These are phyloP conservation scores for Paratilapia polleni DNA, from an alignment of 2,113 vertebrate species.

Conservation along the genomic window DNA sequence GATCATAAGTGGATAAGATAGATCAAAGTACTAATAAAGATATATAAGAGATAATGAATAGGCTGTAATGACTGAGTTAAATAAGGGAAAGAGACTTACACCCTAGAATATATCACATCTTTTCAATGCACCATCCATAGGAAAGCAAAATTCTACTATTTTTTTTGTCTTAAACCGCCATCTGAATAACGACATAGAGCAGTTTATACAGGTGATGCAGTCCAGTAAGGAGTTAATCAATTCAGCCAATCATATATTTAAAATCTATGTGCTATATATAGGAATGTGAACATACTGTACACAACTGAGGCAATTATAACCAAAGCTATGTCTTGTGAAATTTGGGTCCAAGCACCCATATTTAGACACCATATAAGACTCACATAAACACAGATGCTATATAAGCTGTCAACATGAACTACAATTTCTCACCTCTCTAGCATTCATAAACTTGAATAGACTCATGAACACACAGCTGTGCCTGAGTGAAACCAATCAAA, in stretches of 20 bases:
- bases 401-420: neutral
- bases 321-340: neutral
- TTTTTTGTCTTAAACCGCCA: neutral
- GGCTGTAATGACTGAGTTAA: neutral
- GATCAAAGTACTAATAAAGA: neutral
- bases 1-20: neutral
- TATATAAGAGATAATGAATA: neutral
- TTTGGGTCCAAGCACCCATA: neutral
- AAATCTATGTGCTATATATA: neutral
- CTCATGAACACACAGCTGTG: neutral
- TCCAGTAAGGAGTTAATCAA: neutral
- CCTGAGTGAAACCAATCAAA: neutral
- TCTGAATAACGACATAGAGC: too few species aligned
- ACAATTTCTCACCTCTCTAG: accelerated
- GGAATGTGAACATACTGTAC: neutral
- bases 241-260: neutral
- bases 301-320: neutral
- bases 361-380: neutral
- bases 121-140: too few species aligned
- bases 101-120: neutral
- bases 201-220: too few species aligned
- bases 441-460: neutral
- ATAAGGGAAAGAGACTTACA: neutral
- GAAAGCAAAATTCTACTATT: accelerated
- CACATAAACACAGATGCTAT: too few species aligned